phyloP scores from a whole-genome alignment of 2,888 invertebrate genomes.

The Nebria brevicollis region DNA sequence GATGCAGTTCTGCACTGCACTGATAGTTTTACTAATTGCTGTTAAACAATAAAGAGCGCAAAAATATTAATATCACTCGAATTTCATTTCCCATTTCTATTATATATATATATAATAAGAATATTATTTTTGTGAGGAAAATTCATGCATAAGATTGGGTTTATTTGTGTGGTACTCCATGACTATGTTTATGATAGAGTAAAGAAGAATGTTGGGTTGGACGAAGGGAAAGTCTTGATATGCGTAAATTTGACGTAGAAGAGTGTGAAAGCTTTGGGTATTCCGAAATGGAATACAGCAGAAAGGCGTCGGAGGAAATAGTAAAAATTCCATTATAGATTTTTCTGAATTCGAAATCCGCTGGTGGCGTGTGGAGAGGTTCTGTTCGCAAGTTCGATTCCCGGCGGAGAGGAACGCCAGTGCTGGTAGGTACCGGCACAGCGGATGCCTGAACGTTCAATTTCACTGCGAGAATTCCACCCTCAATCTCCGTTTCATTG shows the following conservation, averaged over 20 bases:
- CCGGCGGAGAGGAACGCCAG: slow-evolving; percentile 24
- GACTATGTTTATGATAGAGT: too few relatives aligned
- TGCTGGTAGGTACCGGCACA: slow-evolving; percentile 1
- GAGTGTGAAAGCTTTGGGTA: not conserved
- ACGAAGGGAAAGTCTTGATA: not conserved
- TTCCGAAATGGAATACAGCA: slow-evolving; percentile 12
- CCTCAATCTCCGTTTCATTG: slow-evolving; percentile 45
- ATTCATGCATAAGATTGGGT: too few relatives aligned
- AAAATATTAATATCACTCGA: too few relatives aligned
- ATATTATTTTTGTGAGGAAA: too few relatives aligned
- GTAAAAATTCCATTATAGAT: slow-evolving; percentile 43
- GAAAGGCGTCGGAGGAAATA: slow-evolving; percentile 22
- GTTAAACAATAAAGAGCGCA: too few relatives aligned
- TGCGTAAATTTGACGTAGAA: slow-evolving; percentile 5
- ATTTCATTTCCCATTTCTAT: too few relatives aligned
- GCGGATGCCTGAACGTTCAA: slow-evolving; percentile 45
- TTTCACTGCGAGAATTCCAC: slow-evolving; percentile 44
- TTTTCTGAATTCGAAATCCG: slow-evolving; percentile 29
- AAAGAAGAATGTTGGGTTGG: too few relatives aligned
- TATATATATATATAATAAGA: too few relatives aligned
- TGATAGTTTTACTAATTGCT: too few relatives aligned
- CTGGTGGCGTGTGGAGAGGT: slow-evolving; percentile 16
- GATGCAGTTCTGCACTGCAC: too few relatives aligned
- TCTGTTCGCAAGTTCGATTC: slow-evolving; percentile 33
- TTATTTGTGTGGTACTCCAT: too few relatives aligned